Conservation (phyloP, 2,113 vertebrate genomes). For the Gorsachius goisagi region DNA sequence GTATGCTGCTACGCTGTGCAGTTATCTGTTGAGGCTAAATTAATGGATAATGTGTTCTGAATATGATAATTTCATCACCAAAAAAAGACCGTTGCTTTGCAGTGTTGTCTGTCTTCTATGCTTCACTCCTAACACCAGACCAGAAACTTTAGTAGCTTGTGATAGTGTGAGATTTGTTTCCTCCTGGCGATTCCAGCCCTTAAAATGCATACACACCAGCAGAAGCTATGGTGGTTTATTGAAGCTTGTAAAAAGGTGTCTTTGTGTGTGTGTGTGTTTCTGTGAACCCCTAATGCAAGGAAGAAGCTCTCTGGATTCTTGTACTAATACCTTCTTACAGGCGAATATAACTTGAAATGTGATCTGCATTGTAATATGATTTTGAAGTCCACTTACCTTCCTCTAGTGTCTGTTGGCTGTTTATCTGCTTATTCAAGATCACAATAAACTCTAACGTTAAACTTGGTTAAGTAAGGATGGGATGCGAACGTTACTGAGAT, state of each 20-base stretch:
- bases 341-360: background rate
- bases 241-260: background rate
- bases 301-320: background rate
- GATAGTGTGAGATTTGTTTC: background rate
- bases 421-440: background rate
- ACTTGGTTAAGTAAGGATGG: background rate
- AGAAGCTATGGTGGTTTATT: background rate
- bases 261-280: background rate
- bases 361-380: slow-evolving; percentile 11
- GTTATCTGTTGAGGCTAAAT: background rate
- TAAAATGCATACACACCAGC: background rate
- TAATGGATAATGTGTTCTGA: background rate
- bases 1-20: background rate
- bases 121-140: background rate
- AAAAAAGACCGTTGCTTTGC: background rate
- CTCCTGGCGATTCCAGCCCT: background rate
- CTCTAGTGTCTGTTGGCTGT: background rate
- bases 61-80: background rate
- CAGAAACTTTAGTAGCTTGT: background rate
- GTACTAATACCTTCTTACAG: background rate
- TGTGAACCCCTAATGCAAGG: background rate
- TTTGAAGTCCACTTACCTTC: background rate
- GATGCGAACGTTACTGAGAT: background rate
- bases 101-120: background rate
- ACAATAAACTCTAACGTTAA: background rate